These are phyloP conservation scores for Chloebia gouldiae DNA, from an alignment of 2,113 vertebrate species.

Conservation along the genomic window DNA sequence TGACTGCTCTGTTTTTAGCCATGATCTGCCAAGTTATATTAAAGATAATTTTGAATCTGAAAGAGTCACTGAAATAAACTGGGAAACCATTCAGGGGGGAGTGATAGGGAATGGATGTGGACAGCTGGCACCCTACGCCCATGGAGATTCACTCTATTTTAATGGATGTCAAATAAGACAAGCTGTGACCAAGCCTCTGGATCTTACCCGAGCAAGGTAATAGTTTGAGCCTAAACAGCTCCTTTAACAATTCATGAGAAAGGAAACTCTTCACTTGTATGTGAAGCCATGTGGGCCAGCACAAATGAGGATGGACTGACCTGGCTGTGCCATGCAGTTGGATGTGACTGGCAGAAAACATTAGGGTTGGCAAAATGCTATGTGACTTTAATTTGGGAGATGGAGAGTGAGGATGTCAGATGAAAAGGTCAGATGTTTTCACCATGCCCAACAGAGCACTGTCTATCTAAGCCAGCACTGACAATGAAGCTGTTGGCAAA, in stretches of 20 bases:
- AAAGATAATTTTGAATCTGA: slow-evolving; percentile 98
- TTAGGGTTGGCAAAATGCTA: background rate
- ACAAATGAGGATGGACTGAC: background rate
- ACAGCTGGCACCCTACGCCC: slow-evolving; percentile 93
- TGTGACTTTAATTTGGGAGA: background rate
- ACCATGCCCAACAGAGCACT: background rate
- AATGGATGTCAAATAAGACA: slow-evolving; percentile 95
- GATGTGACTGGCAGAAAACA: background rate
- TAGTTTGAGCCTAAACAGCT: background rate
- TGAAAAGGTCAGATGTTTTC: slow-evolving; percentile 42
- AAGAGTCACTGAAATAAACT: slow-evolving; percentile 89
- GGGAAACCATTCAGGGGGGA: slow-evolving; percentile 95
- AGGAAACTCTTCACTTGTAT: background rate
- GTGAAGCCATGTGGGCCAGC: background rate
- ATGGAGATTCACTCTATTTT: slow-evolving; percentile 97
- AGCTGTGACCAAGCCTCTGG: slow-evolving; percentile 92
- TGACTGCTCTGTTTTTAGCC: slow-evolving; percentile 90
- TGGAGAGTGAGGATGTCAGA: background rate
- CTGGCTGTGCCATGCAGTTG: background rate
- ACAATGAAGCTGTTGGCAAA: slow-evolving; percentile 31
- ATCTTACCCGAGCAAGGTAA: slow-evolving; percentile 97
- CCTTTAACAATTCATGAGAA: background rate
- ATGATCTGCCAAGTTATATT: slow-evolving; percentile 92
- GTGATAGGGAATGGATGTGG: slow-evolving; percentile 94
- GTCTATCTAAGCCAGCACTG: background rate